Percentiles rank a stretch among this genome's conserved stretches.
phyloP scores from a whole-genome alignment of 2,888 invertebrate species.

The Apantesis nais region DNA sequence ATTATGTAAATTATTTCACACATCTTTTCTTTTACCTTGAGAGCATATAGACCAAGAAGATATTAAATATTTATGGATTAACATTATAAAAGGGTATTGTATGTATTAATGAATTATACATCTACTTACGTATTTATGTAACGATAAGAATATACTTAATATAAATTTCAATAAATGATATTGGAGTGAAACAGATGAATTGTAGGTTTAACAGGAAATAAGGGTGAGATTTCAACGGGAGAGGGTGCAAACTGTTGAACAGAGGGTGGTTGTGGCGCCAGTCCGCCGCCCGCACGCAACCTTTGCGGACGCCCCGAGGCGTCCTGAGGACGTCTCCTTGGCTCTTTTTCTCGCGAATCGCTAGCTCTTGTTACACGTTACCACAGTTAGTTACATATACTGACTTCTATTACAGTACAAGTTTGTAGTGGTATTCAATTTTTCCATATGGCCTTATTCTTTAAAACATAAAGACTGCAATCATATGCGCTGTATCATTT shows the following conservation, averaged over 20 bases:
- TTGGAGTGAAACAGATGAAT: constrained; percentile 40
- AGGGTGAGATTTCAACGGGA: constrained; percentile 64
- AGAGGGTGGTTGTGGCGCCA: constrained; percentile 76
- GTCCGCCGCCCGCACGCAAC: constrained; percentile 71
- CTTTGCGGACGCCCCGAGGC: constrained; percentile 57
- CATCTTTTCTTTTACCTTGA: no score
- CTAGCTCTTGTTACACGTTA: constrained; percentile 36
- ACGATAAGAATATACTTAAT: not conserved
- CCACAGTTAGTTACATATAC: constrained; percentile 21
- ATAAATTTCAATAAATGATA: constrained; percentile 25
- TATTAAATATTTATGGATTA: no score
- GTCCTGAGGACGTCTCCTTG: constrained; percentile 33
- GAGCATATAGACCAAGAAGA: no score
- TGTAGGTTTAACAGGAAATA: constrained; percentile 49
- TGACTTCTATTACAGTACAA: not conserved
- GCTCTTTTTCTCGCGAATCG: constrained; percentile 49
- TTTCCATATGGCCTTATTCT: not conserved
- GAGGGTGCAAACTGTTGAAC: constrained; percentile 84
- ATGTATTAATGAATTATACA: no score
- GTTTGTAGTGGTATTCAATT: no score
- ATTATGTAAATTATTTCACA: no score
- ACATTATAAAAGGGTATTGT: no score
- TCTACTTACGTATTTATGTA: not conserved
- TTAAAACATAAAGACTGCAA: not conserved
- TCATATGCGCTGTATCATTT: not conserved